These are phyloP conservation scores for Salarias fasciatus DNA, from an alignment of 2,797 vertebrate genomes.

Conservation along the genomic window DNA sequence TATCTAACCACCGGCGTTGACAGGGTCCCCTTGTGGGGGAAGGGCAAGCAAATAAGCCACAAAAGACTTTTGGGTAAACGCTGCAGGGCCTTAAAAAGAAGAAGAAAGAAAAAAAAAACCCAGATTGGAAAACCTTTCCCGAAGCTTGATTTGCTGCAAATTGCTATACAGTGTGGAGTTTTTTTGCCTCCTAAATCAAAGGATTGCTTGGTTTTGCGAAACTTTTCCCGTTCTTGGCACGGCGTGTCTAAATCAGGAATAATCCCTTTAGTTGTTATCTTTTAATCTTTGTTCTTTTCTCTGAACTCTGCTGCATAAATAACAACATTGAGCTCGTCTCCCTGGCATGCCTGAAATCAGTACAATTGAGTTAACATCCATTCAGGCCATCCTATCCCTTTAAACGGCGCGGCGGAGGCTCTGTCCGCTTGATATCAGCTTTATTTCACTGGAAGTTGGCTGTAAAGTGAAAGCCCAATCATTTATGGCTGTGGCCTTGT, in stretches of 20 bases:
- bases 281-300: constrained; percentile 39
- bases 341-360: constrained; percentile 3
- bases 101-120: background rate
- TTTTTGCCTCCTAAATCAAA: constrained; percentile 10
- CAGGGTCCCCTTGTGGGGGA: constrained; percentile 62
- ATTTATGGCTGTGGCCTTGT: constrained; percentile 60
- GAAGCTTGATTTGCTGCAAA: constrained; percentile 5
- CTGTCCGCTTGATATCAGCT: constrained; percentile 25
- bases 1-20: constrained; percentile 62
- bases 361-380: background rate
- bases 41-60: constrained; percentile 58
- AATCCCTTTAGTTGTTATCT: constrained; percentile 30
- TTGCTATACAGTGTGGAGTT: constrained; percentile 11
- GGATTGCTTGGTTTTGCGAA: constrained; percentile 5
- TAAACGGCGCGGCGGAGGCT: constrained; percentile 4
- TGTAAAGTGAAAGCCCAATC: constrained; percentile 22
- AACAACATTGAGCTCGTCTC: constrained; percentile 24
- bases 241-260: constrained; percentile 25
- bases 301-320: constrained; percentile 41
- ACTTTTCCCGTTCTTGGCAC: constrained; percentile 1
- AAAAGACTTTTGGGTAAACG: constrained; percentile 37
- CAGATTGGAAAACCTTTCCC: constrained; percentile 1
- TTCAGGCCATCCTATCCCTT: constrained; percentile 17
- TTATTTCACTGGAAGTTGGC: constrained; percentile 29
- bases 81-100: constrained; percentile 22